Evolutionary conservation across 1,140 invertebrate species (phyloP).

Genomic region (Pseudomyrmex cubaensis): DNA sequence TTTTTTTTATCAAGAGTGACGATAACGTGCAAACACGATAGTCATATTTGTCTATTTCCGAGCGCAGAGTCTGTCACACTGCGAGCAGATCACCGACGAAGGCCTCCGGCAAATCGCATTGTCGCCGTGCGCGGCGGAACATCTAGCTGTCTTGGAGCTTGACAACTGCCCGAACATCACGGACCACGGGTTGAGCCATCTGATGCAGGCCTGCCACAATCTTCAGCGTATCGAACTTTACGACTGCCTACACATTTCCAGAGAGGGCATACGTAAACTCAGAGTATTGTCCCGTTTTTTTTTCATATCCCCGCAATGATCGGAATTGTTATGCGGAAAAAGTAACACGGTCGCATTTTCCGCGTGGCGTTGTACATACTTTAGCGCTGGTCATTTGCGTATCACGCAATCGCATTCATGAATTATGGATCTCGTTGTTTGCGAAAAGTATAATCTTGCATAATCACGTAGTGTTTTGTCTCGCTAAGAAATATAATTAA

Average conservation of each 20-base stretch:
- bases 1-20: not conserved
- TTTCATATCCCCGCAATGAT: not conserved
- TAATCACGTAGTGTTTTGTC: conserved; percentile 1
- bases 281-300: conserved; percentile 88
- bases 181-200: conserved; percentile 98
- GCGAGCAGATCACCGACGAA: conserved; percentile 99
- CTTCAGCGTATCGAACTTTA: conserved; percentile 98
- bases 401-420: conserved; percentile 25
- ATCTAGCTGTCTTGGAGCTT: conserved; percentile 96
- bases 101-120: conserved; percentile 97
- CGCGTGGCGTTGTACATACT: conserved; percentile 1
- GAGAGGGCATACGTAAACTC: conserved; percentile 97
- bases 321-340: conserved; percentile 26
- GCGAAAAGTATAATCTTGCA: conserved; percentile 20
- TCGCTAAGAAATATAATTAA: conserved; percentile 10
- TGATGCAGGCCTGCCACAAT: conserved; percentile 95
- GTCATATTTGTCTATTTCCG: conserved; percentile 2
- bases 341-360: not conserved
- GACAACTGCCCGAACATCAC: conserved; percentile 99
- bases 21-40: not conserved
- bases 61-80: conserved; percentile 97
- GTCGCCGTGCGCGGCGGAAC: conserved; percentile 96
- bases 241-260: conserved; percentile 99
- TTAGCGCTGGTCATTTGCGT: conserved; percentile 7
- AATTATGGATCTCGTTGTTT: conserved; percentile 10